These are phyloP conservation scores for Proisotoma minuta DNA, from an alignment of 2,888 invertebrate genomes.

Conservation along the genomic window DNA sequence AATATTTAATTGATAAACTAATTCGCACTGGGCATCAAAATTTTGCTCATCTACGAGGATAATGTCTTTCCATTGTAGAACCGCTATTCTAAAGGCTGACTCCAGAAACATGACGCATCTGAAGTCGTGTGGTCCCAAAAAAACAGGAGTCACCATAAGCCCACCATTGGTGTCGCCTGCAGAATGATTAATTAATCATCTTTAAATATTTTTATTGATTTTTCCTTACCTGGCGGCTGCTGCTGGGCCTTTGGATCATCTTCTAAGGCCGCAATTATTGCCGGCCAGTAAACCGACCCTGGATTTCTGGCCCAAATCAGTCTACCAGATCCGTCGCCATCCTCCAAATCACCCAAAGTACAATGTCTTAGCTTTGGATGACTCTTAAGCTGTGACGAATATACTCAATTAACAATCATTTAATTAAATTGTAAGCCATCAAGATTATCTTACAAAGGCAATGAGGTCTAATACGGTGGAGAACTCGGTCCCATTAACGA, in stretches of 20 bases:
- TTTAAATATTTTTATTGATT: background rate
- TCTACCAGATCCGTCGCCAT: slow-evolving; percentile 14
- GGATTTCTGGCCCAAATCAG: slow-evolving; percentile 32
- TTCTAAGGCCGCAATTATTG: slow-evolving; percentile 23
- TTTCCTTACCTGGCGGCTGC: background rate
- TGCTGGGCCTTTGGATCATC: slow-evolving; percentile 10
- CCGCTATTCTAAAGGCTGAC: slow-evolving; percentile 22
- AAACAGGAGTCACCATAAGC: background rate
- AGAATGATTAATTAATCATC: background rate
- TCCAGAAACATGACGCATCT: slow-evolving; percentile 33
- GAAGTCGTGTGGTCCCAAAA: slow-evolving; percentile 11
- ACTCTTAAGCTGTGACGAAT: slow-evolving; percentile 20
- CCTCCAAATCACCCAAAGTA: background rate
- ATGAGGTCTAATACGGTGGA: background rate
- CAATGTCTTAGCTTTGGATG: slow-evolving; percentile 23
- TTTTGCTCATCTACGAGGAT: slow-evolving; percentile 22
- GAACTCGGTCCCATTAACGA: background rate
- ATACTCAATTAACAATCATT: background rate
- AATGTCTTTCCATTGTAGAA: slow-evolving; percentile 23
- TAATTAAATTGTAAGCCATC: background rate
- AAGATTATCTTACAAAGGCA: slow-evolving; percentile 3
- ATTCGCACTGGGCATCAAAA: slow-evolving; percentile 18
- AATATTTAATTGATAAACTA: slow-evolving; percentile 22
- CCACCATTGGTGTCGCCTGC: slow-evolving; percentile 17
- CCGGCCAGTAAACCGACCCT: slow-evolving; percentile 38